Percentiles rank a stretch among this genome's conserved stretches.
These are phyloP conservation scores for Cephus rjabovi DNA, from an alignment of 2,888 invertebrate species.

Conservation along the genomic window DNA sequence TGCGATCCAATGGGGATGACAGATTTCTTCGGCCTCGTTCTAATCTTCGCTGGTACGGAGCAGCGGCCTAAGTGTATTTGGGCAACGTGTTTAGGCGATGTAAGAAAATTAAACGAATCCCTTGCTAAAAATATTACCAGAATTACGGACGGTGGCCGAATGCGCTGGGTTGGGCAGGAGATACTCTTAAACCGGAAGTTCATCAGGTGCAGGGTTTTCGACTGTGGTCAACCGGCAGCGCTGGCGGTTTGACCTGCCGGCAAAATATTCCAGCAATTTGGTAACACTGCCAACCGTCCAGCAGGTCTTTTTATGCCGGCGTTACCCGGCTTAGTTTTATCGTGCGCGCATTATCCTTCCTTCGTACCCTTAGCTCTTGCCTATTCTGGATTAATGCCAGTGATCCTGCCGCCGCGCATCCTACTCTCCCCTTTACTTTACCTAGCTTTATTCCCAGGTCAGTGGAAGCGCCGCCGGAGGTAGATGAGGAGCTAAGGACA, in stretches of 20 bases:
- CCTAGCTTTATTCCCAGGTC: not conserved
- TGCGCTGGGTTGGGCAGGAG: not conserved
- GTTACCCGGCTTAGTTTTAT: slow-evolving; percentile 62
- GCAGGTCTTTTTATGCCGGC: slow-evolving; percentile 54
- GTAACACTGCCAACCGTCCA: slow-evolving; percentile 56
- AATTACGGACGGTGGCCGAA: not conserved
- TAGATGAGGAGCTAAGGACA: not conserved
- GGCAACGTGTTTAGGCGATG: not conserved
- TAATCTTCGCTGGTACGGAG: not conserved
- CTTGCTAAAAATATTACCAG: not conserved
- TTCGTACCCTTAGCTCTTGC: slow-evolving; percentile 39
- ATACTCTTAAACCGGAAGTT: slow-evolving; percentile 50
- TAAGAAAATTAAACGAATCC: not conserved
- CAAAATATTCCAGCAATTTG: slow-evolving; percentile 62
- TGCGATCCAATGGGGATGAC: not conserved
- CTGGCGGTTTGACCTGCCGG: slow-evolving; percentile 26
- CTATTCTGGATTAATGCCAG: slow-evolving; percentile 61
- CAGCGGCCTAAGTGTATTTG: not conserved
- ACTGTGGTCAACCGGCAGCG: slow-evolving; percentile 39
- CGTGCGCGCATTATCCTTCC: slow-evolving; percentile 54
- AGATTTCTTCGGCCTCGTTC: not conserved
- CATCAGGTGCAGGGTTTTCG: slow-evolving; percentile 41
- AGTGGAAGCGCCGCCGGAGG: not conserved
- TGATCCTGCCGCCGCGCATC: slow-evolving; percentile 14
- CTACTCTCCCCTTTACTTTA: not conserved